These are phyloP conservation scores for Scaptomyza graminum DNA, from an alignment of 1,140 invertebrate genomes.

Conservation along the genomic window DNA sequence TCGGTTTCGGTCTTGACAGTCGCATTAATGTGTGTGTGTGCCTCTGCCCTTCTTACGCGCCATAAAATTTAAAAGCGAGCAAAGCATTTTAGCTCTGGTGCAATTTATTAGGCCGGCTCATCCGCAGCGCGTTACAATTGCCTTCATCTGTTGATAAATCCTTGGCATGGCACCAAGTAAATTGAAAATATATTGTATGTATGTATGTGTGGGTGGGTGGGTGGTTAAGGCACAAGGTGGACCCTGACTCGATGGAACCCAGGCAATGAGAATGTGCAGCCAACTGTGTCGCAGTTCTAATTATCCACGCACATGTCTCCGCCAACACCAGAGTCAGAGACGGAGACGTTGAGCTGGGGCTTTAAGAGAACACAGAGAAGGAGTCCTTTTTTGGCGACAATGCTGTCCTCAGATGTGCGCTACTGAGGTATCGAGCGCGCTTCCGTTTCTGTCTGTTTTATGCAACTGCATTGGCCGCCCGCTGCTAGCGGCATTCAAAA, in stretches of 20 bases:
- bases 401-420: background rate
- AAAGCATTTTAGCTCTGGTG: conserved; percentile 82
- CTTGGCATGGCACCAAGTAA: conserved; percentile 79
- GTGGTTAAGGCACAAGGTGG: conserved; percentile 35
- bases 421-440: conserved; percentile 56
- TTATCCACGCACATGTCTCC: conserved; percentile 79
- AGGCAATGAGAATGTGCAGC: conserved; percentile 61
- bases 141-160: conserved; percentile 82
- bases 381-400: conserved; percentile 33
- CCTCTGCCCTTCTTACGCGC: conserved; percentile 69
- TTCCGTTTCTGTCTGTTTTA: conserved; percentile 78
- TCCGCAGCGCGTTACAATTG: conserved; percentile 77
- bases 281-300: conserved; percentile 77
- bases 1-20: conserved; percentile 33
- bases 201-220: background rate
- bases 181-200: conserved; percentile 70
- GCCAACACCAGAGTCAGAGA: conserved; percentile 27
- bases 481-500: conserved; percentile 78
- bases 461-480: conserved; percentile 79
- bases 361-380: conserved; percentile 22
- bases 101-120: conserved; percentile 79
- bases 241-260: conserved; percentile 12
- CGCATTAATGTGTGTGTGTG: conserved; percentile 41
- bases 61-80: conserved; percentile 82
- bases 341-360: conserved; percentile 28